Conservation (phyloP, 1,140 invertebrate species). For the Brachionus manjavacas region DNA sequence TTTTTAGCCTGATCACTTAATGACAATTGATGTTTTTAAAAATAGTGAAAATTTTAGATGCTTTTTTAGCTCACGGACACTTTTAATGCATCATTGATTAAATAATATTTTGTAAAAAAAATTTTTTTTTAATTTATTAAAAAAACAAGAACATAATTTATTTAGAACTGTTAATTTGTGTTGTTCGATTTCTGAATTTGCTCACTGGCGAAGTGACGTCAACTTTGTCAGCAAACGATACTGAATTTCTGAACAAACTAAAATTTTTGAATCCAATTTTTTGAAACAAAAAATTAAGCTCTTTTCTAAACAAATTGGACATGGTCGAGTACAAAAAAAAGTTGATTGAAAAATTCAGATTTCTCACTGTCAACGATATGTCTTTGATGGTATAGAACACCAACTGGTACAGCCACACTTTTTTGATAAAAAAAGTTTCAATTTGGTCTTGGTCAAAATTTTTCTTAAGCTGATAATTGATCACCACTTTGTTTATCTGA, state of each 20-base stretch:
- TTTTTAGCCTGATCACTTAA: too few species aligned
- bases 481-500: constrained; percentile 21
- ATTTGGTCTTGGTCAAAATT: neutral
- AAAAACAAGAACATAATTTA: neutral
- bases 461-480: neutral
- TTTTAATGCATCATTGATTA: too few species aligned
- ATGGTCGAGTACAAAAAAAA: constrained; percentile 41
- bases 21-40: too few species aligned
- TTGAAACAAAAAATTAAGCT: constrained; percentile 25
- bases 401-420: constrained; percentile 13
- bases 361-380: constrained; percentile 9
- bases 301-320: constrained; percentile 40
- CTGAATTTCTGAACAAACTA: constrained; percentile 12
- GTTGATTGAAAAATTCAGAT: constrained; percentile 39
- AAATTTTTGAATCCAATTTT: constrained; percentile 27
- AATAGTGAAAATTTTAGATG: too few species aligned
- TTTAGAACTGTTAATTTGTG: neutral
- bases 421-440: neutral
- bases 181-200: neutral
- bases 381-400: constrained; percentile 28
- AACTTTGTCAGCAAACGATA: neutral
- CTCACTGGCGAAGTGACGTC: neutral
- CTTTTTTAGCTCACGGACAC: too few species aligned
- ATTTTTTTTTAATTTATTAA: neutral
- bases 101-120: too few species aligned